A percentile compares a stretch with the other conserved stretches of the same genome.
Conservation (phyloP, 2,113 vertebrate genomes). For the Cepphus grylle region DNA sequence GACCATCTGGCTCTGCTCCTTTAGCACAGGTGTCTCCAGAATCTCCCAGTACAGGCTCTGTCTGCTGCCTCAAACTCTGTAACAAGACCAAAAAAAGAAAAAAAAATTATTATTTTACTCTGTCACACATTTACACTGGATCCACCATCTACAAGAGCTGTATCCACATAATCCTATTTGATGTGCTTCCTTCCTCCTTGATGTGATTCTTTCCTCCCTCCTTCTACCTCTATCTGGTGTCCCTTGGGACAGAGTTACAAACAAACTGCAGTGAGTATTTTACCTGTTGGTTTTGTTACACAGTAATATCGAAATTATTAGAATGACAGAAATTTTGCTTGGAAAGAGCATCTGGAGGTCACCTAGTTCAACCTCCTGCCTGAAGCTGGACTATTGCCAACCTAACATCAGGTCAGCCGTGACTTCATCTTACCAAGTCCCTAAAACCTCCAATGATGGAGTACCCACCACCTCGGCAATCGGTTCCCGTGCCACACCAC, state of each 20-base stretch:
- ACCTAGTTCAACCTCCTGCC: background rate
- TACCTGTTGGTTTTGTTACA: accelerated
- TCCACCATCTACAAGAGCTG: accelerated
- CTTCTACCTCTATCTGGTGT: background rate
- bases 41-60: background rate
- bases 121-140: background rate
- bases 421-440: background rate
- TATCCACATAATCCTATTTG: background rate
- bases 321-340: background rate
- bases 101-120: background rate
- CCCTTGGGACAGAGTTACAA: background rate
- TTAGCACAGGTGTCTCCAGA: background rate
- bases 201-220: background rate
- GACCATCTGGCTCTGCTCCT: background rate
- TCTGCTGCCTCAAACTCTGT: background rate
- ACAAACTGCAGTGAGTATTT: background rate
- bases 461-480: background rate
- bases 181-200: background rate
- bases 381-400: background rate
- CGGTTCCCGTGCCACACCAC: background rate
- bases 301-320: background rate
- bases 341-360: background rate
- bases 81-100: background rate
- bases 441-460: background rate
- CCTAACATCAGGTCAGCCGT: background rate